Evolutionary conservation across 2,113 vertebrate genomes (phyloP), one percentile per base, ranked within the genome.

Genomic region (Tinamus guttatus): DNA sequence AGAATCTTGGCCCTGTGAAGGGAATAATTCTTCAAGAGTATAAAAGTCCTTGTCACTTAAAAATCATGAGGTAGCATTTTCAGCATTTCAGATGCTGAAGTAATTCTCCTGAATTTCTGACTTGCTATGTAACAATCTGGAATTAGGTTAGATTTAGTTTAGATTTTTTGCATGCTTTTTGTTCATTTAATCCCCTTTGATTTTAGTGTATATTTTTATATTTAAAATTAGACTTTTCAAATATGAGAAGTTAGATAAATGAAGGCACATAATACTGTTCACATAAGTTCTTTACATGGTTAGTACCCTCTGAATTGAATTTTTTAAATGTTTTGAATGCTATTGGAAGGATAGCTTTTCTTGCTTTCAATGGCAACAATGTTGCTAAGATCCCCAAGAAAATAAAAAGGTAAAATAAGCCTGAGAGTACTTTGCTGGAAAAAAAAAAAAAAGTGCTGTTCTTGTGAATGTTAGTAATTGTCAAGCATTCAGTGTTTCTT

Each of bases 271-370:
- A 28, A 68, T 69, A 43, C 19, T 80, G 11, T 52, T 68, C 30
- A 52, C 18, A 69, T 47, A 45, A 65, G 2, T 1, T 43, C 12
- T 73, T 87, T 43, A 24, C 32, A 32, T 47, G 24, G 65, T 74
- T 15, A 25, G 25, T 81, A 18, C 13, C 21, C 7, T 58, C 12
- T 85, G 38, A 58, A 9, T 2, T 60, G 30, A 68, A 30, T 56
- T 58, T 58, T 56, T 58, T 7, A 84, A 56, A 3, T 13, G 27
- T 7, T 75, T 36, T 75, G 45, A 77, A 90, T 14, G 5, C 40
- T 43, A 10, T 68, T 8, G 1, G 20, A 75, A 13, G 0, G 0
- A 30, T 67, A 70, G 27, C 36, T 11, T 8, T 1, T 1, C 20
- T 5, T 6, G 30, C 5, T 14, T 56, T 77, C 13, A 11, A 49